These are phyloP conservation scores for Cricetomys ansorgei DNA, from an alignment of 2,113 vertebrate genomes.

Conservation along the genomic window DNA sequence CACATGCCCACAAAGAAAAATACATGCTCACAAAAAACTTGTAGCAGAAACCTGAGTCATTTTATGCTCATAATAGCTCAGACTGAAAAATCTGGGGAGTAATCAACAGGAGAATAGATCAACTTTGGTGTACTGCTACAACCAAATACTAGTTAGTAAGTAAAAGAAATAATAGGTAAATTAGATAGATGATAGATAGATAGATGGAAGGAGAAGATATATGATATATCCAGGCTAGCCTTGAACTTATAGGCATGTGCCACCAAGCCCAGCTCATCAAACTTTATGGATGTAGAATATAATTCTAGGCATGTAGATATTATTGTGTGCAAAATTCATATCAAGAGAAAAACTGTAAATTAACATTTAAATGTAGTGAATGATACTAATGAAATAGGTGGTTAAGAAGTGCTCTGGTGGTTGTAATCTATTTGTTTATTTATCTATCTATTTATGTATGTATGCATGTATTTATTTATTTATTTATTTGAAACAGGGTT, in stretches of 20 bases:
- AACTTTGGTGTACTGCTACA: not conserved
- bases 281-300: not conserved
- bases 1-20: not conserved
- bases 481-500: no score
- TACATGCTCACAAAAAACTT: not conserved
- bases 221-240: not conserved
- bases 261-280: not conserved
- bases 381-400: not conserved
- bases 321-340: not conserved
- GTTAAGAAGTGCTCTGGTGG: not conserved
- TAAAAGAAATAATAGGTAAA: not conserved
- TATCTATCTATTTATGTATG: no score
- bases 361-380: not conserved
- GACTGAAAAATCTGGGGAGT: not conserved
- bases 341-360: not conserved
- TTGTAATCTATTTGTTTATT: conserved; percentile 36
- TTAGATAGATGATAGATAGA: not conserved
- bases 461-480: no score
- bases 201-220: not conserved
- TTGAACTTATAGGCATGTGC: not conserved
- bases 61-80: not conserved
- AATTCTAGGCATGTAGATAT: not conserved
- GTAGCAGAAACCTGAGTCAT: not conserved
- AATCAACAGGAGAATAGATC: not conserved
- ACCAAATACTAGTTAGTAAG: not conserved